Base-by-base conservation (phyloP, 2,888 invertebrate genomes). In the Drosophila merina region DNA sequence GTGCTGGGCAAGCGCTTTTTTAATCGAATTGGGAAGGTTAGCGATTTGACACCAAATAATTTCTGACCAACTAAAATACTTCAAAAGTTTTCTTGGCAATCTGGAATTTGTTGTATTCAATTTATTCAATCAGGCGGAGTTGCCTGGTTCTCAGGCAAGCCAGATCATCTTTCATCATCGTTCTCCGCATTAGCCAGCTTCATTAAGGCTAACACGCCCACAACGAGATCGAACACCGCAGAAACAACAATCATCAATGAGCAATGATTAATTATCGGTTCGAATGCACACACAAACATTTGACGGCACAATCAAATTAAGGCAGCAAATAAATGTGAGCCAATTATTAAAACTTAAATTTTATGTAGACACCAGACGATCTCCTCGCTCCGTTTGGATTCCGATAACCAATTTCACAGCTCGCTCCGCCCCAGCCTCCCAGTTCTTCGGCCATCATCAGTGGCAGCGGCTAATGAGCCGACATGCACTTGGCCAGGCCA, bases 271-370 rank as follows among this genome's bases (percentile, higher is more conserved):
- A 83, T 82, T 82, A 79, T 69, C 51, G 60, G 48, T 63, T 48
- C 63, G 72, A 75, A 69, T 63, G 74, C 56, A 55, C 49, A 55
- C 49, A 75, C 62, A 67, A 73, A 30, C 72, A 77, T 69, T 75
- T 67, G 80, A 76, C 76, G 74, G 74, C 72, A 77, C 77, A 85
- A 82, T 82, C 82, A 85, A 82, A 82, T 83, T 83, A 82, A 82
- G 77, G 67, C 85, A 76, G 74, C 73, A 82, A 79, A 79, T 82
- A 85, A 82, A 82, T 85, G 79, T 85, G 77, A 85, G 82, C 82
- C 86, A 82, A 82, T 85, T 82, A 82, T 82, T 70, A 85, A 79
- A 83, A 82, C 76, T 74, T 82, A 77, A 83, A 74, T 85, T 82
- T 64, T 67, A 77, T 74, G 82, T 55, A 85, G 85, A 75, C 85